Percentiles rank a stretch among this genome's conserved stretches.
Evolutionary conservation across 2,888 invertebrate genomes (phyloP).

Genomic region (Endomychus coccineus): DNA sequence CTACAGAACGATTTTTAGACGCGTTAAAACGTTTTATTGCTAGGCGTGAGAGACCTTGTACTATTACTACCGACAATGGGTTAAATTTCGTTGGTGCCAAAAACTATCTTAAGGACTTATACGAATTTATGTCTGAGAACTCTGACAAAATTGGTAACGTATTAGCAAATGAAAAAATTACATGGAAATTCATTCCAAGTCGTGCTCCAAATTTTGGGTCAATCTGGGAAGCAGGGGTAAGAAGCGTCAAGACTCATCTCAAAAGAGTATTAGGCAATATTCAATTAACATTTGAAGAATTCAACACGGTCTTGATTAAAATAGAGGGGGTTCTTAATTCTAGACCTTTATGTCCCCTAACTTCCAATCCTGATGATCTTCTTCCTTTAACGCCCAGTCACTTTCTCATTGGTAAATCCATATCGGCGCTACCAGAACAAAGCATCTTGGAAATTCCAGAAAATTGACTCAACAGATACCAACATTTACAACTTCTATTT

Average conservation of each 20-base stretch:
- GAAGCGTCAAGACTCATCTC: conserved; percentile 27
- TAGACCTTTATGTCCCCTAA: conserved; percentile 19
- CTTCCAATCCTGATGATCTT: conserved; percentile 15
- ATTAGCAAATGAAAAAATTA: conserved; percentile 16
- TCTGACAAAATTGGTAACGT: conserved; percentile 4
- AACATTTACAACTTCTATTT: conserved; percentile 11
- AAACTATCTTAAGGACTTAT: conserved; percentile 12
- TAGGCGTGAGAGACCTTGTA: conserved; percentile 11
- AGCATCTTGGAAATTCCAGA: conserved; percentile 4
- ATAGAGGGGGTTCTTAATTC: conserved; percentile 26
- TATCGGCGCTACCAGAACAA: conserved; percentile 16
- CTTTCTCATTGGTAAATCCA: conserved; percentile 26
- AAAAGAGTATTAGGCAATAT: conserved; percentile 20
- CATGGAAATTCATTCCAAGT: conserved; percentile 29
- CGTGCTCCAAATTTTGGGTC: conserved; percentile 28
- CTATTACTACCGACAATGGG: conserved; percentile 14
- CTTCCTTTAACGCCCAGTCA: conserved; percentile 17
- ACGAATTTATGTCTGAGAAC: conserved; percentile 5
- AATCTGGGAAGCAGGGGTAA: conserved; percentile 29
- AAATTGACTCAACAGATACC: conserved; percentile 10
- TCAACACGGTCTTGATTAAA: conserved; percentile 22
- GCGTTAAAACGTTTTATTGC: conserved; percentile 15
- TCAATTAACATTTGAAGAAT: conserved; percentile 23
- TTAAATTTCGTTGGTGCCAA: conserved; percentile 15
- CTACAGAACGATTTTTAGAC: conserved; percentile 14